Conservation (phyloP, 2,797 vertebrate species). For the Platalea minor region DNA sequence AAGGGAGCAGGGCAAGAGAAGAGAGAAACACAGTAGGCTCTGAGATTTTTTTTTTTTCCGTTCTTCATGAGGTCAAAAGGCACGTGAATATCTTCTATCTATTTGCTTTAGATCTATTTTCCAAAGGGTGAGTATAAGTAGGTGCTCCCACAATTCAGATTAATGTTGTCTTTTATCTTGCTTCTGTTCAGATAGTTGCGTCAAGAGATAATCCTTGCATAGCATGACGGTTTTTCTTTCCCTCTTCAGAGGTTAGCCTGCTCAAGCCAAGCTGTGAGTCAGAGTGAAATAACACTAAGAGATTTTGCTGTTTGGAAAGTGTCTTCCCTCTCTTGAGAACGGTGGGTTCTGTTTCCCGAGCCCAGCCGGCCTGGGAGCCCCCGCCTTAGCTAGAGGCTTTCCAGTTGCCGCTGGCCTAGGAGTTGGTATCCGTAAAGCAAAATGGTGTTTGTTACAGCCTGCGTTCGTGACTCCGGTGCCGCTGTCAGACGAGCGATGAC, state of each 20-base stretch:
- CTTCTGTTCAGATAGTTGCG: background rate
- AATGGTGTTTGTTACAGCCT: background rate
- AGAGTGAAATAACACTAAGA: background rate
- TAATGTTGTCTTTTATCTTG: slow-evolving; percentile 4
- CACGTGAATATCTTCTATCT: background rate
- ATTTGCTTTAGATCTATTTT: background rate
- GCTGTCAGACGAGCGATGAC: background rate
- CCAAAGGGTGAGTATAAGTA: background rate
- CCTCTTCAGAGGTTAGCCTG: background rate
- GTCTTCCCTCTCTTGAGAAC: background rate
- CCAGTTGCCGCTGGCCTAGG: background rate
- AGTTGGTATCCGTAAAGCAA: background rate
- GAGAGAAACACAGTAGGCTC: background rate
- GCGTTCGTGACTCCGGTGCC: background rate
- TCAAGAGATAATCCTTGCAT: background rate
- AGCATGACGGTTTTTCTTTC: background rate
- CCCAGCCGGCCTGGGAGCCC: background rate
- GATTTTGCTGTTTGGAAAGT: background rate
- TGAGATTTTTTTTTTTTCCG: background rate
- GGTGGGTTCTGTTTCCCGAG: background rate
- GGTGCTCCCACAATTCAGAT: background rate
- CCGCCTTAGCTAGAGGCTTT: background rate
- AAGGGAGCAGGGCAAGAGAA: background rate
- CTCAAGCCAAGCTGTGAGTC: background rate
- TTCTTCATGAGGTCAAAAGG: background rate